Conservation (phyloP, 2,113 vertebrate genomes). For the Periophthalmus modestus region DNA sequence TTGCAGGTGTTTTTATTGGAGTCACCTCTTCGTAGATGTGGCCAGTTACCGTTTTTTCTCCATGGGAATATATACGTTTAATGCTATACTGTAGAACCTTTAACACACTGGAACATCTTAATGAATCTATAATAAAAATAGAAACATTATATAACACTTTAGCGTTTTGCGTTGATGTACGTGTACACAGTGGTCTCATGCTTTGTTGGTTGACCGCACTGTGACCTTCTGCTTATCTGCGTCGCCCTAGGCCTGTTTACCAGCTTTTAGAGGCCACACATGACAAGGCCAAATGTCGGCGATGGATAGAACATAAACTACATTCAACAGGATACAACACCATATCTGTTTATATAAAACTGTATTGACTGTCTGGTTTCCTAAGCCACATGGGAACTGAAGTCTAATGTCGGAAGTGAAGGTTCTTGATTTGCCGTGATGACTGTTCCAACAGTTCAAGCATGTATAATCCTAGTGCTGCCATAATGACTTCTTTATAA, state of each 20-base stretch:
- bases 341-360: neutral
- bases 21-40: too few species aligned
- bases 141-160: neutral
- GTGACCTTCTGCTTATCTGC: conserved; percentile 1
- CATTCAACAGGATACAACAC: neutral
- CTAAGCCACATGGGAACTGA: conserved; percentile 1
- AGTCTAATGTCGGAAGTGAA: neutral
- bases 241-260: neutral
- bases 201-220: neutral
- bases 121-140: neutral
- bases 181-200: neutral
- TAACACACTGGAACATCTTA: too few species aligned
- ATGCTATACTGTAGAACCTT: too few species aligned
- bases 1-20: too few species aligned
- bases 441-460: conserved; percentile 8
- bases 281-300: neutral
- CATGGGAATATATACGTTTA: too few species aligned
- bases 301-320: neutral
- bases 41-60: too few species aligned
- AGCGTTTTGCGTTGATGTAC: neutral
- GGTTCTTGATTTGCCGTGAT: neutral
- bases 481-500: conserved; percentile 3
- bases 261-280: neutral
- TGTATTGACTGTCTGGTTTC: neutral
- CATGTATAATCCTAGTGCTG: conserved; percentile 20